Conservation (phyloP, 2,797 vertebrate genomes). For the Pangasius djambal region DNA sequence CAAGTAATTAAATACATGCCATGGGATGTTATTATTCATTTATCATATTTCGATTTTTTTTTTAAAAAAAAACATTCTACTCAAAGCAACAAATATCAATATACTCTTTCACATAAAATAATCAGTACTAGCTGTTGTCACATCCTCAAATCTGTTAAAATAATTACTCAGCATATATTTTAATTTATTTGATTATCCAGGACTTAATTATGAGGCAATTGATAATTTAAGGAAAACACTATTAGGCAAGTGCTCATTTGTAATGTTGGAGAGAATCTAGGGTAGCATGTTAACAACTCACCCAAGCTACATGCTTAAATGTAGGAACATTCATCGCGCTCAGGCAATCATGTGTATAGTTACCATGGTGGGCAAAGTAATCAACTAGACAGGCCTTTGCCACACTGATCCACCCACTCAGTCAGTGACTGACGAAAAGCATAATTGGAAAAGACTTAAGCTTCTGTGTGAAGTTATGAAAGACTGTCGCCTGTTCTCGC, state of each 20-base stretch:
- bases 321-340: not conserved
- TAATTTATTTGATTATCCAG: not conserved
- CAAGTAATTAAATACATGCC: not conserved
- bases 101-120: not conserved
- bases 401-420: slow-evolving; percentile 35
- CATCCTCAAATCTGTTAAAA: slow-evolving; percentile 19
- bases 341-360: slow-evolving; percentile 42
- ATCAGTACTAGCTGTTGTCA: slow-evolving; percentile 3
- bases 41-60: not conserved
- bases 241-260: slow-evolving; percentile 21
- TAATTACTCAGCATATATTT: not conserved
- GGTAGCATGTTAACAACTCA: not conserved
- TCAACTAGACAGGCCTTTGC: slow-evolving; percentile 48
- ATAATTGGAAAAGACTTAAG: slow-evolving; percentile 44
- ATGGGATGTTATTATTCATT: not conserved
- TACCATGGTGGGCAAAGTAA: slow-evolving; percentile 19
- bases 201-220: slow-evolving; percentile 32
- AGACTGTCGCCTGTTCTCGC: slow-evolving; percentile 39
- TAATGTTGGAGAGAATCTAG: not conserved
- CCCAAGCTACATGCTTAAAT: not conserved
- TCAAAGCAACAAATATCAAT: not conserved
- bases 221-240: slow-evolving; percentile 34
- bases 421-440: slow-evolving; percentile 50
- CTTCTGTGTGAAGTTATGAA: slow-evolving; percentile 39
- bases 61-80: not conserved